phyloP scores from a whole-genome alignment of 2,113 vertebrate species.

The Eidolon helvum region DNA sequence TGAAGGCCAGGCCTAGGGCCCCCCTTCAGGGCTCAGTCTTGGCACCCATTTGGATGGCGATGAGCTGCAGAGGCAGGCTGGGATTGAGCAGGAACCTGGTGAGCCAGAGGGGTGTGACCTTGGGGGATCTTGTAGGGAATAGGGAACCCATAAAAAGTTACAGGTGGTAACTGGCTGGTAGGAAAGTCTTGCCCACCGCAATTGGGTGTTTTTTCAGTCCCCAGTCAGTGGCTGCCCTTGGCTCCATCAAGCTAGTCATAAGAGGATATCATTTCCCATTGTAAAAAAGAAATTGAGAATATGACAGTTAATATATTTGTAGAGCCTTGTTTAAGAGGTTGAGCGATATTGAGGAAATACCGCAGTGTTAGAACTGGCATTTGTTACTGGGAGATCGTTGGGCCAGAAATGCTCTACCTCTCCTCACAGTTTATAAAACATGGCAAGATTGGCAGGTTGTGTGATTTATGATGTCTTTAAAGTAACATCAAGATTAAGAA shows the following conservation, averaged over 20 bases:
- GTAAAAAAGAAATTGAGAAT: constrained; percentile 82
- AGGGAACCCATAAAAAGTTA: not conserved
- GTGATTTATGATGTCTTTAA: constrained; percentile 82
- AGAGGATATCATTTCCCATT: constrained; percentile 79
- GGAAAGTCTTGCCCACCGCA: constrained; percentile 1
- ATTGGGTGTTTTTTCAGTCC: constrained; percentile 71
- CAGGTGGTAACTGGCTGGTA: too few relatives aligned
- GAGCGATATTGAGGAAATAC: constrained; percentile 80
- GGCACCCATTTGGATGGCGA: not conserved
- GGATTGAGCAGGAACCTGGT: not conserved
- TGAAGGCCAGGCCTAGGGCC: not conserved
- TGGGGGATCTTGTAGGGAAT: not conserved
- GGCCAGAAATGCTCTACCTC: constrained; percentile 76
- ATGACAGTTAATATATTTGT: constrained; percentile 86
- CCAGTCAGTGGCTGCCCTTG: constrained; percentile 63
- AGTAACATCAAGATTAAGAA: constrained; percentile 78
- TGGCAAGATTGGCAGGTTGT: constrained; percentile 65
- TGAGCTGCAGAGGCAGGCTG: not conserved
- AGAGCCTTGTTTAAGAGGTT: constrained; percentile 82
- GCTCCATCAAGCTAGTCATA: constrained; percentile 63
- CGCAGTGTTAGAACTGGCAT: constrained; percentile 79
- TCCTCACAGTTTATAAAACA: constrained; percentile 83
- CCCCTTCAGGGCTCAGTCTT: not conserved
- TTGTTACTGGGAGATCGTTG: constrained; percentile 78
- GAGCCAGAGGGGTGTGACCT: not conserved